A percentile compares a stretch with the other conserved stretches of the same genome.
These are phyloP conservation scores for Clunio marinus DNA, from an alignment of 2,888 invertebrate genomes.

Conservation along the genomic window DNA sequence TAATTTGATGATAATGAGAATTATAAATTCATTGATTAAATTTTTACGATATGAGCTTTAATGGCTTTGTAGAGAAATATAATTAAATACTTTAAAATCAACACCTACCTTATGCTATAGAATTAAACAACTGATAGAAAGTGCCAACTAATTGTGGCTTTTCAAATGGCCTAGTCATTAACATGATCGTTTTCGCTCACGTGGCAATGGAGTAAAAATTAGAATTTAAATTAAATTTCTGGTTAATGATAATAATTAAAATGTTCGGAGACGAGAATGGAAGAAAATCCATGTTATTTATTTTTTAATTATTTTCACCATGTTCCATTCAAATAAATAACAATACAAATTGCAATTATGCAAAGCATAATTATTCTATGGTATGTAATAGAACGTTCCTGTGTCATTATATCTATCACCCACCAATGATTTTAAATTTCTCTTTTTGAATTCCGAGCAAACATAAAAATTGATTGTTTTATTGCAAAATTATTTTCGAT, in stretches of 20 bases:
- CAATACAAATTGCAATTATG: neutral
- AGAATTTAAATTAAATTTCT: slow-evolving; percentile 37
- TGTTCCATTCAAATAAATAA: neutral
- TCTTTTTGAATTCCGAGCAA: too few species aligned
- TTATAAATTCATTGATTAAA: too few species aligned
- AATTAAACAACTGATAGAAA: slow-evolving; percentile 1
- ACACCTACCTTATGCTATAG: neutral
- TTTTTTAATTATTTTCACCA: slow-evolving; percentile 14
- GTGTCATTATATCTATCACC: too few species aligned
- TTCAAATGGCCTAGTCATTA: neutral
- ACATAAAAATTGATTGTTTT: too few species aligned
- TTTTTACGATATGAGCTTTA: too few species aligned
- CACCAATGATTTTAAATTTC: too few species aligned
- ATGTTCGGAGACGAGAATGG: neutral
- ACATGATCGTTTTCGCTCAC: slow-evolving; percentile 6
- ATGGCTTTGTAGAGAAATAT: neutral
- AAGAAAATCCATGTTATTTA: neutral
- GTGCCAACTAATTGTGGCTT: too few species aligned
- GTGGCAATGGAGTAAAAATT: slow-evolving; percentile 27
- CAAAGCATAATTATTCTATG: too few species aligned
- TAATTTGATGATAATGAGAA: too few species aligned
- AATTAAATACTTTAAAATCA: neutral
- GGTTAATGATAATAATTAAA: slow-evolving; percentile 28
- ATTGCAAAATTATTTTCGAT: too few species aligned
- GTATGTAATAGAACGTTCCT: too few species aligned